Base-by-base conservation (phyloP, 2,113 vertebrate species). In the Nannobrachium achirus region DNA sequence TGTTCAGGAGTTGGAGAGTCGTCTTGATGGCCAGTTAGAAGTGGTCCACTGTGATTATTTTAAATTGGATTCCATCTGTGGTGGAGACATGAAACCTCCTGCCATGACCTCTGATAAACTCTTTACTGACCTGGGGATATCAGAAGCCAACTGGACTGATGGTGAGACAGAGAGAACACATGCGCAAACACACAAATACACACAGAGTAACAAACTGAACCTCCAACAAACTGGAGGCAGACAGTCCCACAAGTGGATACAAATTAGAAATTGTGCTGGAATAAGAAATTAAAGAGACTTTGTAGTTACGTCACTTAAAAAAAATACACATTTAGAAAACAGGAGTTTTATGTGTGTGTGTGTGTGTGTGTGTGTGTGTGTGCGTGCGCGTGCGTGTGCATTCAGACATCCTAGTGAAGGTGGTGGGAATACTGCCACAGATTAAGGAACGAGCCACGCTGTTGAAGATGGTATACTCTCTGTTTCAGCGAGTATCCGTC, bases 1-100 rank as follows among this genome's bases (percentile, higher is more conserved):
- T 78, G n/a, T 81, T 69, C 57, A 98, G 96, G 90, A 89, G 14
- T 74, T 98, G 87, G 89, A 94, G 79, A 63, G 58, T 2, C 84
- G 4, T 3, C 55, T 92, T 71, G 84, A 90, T 75, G 94, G 94
- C 63, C 93, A 92, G 57, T 84, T 99, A 18, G 88, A 94, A 69
- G 94, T 95, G 63, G 63, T 96, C 69, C 78, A 96, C 7, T 95
- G 95, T 88, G 94, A 98, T 82, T 98, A 93, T 88, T 96, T 96
- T 80, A 95, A 86, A 76, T 56, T 98, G 46, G 96, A 98, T 80
- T 94, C 94, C 38, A 71, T 92, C 7, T 66, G 66, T 0, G 8
- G 0, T 56, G 91, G 89, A 70, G 4, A 0, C 0, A 0, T 93
- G 69, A 93, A 69, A 79, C 91, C 94, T 8, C 93, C 95, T 0